A percentile compares a stretch with the other conserved stretches of the same genome.
These are phyloP conservation scores for Agonopterix subpropinquella DNA, from an alignment of 2,888 invertebrate genomes.

Conservation along the genomic window DNA sequence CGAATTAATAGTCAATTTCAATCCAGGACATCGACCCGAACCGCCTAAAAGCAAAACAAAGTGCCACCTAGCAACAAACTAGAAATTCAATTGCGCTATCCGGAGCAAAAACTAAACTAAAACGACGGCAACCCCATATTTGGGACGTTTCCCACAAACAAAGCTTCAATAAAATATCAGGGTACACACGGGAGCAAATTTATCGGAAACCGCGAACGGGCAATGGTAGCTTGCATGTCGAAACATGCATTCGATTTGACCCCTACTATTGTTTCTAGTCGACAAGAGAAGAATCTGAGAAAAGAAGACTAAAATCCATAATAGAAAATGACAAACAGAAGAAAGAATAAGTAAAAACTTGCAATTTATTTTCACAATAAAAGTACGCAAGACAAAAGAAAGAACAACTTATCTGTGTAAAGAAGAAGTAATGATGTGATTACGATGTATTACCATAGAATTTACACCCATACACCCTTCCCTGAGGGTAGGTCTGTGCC, in stretches of 20 bases:
- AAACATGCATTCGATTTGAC: slow-evolving; percentile 32
- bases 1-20: no score
- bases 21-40: neutral
- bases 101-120: slow-evolving; percentile 10
- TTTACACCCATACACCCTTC: no score
- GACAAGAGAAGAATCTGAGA: no score
- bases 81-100: slow-evolving; percentile 19
- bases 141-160: slow-evolving; percentile 34
- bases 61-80: slow-evolving; percentile 10
- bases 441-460: no score
- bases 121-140: slow-evolving; percentile 27
- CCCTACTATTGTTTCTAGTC: slow-evolving; percentile 24
- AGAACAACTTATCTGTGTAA: no score
- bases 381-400: no score
- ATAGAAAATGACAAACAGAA: no score
- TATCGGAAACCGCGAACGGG: slow-evolving; percentile 46
- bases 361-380: no score
- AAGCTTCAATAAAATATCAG: slow-evolving; percentile 49
- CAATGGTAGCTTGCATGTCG: slow-evolving; percentile 34
- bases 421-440: no score
- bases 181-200: slow-evolving; percentile 36
- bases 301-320: no score
- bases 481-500: no score
- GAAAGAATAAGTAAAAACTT: no score
- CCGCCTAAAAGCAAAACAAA: slow-evolving; percentile 8